Conservation (phyloP, 2,888 invertebrate species). For the Lucinisca nassula region DNA sequence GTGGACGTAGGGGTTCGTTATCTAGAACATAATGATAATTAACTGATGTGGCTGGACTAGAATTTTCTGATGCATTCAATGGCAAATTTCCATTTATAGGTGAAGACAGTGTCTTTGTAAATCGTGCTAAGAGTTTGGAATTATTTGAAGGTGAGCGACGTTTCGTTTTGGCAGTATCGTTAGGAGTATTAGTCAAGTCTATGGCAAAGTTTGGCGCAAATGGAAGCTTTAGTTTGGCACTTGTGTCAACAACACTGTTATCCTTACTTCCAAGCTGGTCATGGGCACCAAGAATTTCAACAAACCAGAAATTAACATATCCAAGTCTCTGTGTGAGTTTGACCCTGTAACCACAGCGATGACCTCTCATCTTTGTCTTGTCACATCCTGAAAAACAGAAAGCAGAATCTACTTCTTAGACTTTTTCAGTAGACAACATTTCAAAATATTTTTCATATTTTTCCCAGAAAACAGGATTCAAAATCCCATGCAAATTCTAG, state of each 20-base stretch:
- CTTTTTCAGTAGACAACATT: too few species aligned
- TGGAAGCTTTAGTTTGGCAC: neutral
- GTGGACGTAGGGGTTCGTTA: conserved; percentile 1
- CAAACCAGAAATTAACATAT: conserved; percentile 83
- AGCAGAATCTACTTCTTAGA: too few species aligned
- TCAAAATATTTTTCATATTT: too few species aligned
- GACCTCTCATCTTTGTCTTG: conserved; percentile 82
- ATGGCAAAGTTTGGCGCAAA: conserved; percentile 21
- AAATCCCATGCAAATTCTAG: too few species aligned
- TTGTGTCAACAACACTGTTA: neutral
- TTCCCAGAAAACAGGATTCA: too few species aligned
- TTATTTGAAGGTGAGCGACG: neutral
- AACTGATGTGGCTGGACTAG: conserved; percentile 15
- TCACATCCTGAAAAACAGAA: conserved; percentile 78
- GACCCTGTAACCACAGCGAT: conserved; percentile 83
- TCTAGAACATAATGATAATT: conserved; percentile 68
- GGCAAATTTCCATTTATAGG: conserved; percentile 11
- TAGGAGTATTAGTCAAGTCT: neutral
- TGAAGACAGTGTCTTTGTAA: neutral
- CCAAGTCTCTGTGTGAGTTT: conserved; percentile 84
- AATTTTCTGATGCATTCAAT: conserved; percentile 48
- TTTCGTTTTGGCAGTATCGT: neutral
- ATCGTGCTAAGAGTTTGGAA: neutral
- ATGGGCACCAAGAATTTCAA: conserved; percentile 83
- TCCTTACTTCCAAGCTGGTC: conserved; percentile 69